These are phyloP conservation scores for Strix uralensis DNA, from an alignment of 2,113 vertebrate species.

Conservation along the genomic window DNA sequence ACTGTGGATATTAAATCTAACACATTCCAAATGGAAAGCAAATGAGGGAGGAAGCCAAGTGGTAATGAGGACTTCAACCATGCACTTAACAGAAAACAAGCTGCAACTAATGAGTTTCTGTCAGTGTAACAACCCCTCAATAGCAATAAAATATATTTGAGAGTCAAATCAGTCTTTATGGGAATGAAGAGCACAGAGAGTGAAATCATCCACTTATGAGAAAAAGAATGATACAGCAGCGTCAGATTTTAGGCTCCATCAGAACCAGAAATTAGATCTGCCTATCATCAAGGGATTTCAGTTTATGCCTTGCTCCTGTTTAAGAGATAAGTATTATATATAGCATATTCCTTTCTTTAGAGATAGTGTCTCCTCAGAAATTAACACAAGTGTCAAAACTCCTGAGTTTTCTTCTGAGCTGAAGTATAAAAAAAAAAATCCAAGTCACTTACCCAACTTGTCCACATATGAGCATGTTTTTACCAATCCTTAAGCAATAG, in stretches of 20 bases:
- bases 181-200: background rate
- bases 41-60: conserved; percentile 28
- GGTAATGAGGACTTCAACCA: conserved; percentile 42
- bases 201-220: background rate
- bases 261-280: background rate
- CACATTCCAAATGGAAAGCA: conserved; percentile 39
- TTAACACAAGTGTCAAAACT: background rate
- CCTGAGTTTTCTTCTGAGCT: background rate
- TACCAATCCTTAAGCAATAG: background rate
- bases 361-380: background rate
- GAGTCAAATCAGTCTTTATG: conserved; percentile 27
- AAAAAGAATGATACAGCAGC: background rate
- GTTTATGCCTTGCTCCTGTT: background rate
- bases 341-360: background rate
- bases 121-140: conserved; percentile 21
- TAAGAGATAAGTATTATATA: background rate
- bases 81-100: conserved; percentile 48
- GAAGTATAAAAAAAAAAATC: background rate
- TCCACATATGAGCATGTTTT: background rate
- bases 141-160: conserved; percentile 31
- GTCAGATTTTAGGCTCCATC: background rate
- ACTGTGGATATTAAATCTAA: conserved; percentile 45
- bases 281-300: background rate
- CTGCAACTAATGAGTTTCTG: conserved; percentile 54
- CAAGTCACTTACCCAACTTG: background rate